Evolutionary conservation across 2,113 vertebrate genomes (phyloP).

Genomic region (Gnathonemus longibarbis): DNA sequence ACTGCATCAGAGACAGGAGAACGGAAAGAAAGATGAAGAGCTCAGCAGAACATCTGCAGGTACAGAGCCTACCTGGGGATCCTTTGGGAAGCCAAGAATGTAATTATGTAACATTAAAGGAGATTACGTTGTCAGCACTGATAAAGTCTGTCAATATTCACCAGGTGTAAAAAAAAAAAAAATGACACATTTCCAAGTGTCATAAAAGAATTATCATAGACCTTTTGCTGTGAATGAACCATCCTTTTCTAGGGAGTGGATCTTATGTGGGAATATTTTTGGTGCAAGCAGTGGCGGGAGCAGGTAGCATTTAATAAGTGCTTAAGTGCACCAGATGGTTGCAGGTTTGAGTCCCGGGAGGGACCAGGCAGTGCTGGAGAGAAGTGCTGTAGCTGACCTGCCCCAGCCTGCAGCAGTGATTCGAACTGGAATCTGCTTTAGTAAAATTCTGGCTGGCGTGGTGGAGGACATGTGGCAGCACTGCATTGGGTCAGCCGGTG

Average conservation of each 20-base stretch:
- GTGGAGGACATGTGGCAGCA: not conserved
- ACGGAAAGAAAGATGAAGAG: not conserved
- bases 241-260: not conserved
- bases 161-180: not conserved
- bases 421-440: not conserved
- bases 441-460: not conserved
- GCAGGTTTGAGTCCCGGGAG: not conserved
- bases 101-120: not conserved
- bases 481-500: not conserved
- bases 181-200: not conserved
- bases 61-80: not conserved
- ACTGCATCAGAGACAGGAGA: slow-evolving; percentile 55
- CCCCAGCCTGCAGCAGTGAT: not conserved
- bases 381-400: not conserved
- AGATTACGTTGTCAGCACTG: not conserved
- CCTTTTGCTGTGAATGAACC: not conserved
- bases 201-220: not conserved
- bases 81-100: not conserved
- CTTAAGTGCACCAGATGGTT: not conserved
- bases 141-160: not conserved
- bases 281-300: not conserved
- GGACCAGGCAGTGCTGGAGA: not conserved
- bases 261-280: not conserved
- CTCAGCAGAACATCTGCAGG: not conserved
- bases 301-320: not conserved